These are phyloP conservation scores for Zaprionus inermis DNA, from an alignment of 1,140 invertebrate genomes.

Conservation along the genomic window DNA sequence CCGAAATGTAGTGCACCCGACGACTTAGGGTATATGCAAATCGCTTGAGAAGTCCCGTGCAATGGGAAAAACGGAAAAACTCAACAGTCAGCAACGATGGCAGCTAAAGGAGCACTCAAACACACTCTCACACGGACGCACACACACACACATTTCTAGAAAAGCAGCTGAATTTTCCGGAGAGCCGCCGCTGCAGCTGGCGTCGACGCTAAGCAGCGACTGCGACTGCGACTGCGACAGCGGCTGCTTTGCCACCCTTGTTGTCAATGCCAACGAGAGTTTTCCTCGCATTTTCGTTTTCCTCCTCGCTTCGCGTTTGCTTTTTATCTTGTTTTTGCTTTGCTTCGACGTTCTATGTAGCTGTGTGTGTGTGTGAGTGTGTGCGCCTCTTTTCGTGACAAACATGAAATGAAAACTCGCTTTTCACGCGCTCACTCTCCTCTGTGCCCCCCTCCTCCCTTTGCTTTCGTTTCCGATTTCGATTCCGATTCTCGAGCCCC, in stretches of 20 bases:
- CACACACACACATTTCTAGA: slow-evolving; percentile 1
- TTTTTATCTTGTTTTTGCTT: slow-evolving; percentile 18
- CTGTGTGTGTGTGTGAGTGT: background rate
- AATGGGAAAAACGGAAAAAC: slow-evolving; percentile 19
- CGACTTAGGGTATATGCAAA: slow-evolving; percentile 8
- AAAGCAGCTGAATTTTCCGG: slow-evolving; percentile 51
- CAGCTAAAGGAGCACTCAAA: slow-evolving; percentile 12
- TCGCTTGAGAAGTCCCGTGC: slow-evolving; percentile 8
- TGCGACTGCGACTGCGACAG: background rate
- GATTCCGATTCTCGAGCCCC: background rate
- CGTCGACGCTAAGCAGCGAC: background rate
- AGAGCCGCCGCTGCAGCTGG: slow-evolving; percentile 5
- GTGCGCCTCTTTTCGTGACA: slow-evolving; percentile 21
- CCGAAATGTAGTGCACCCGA: too few relatives aligned
- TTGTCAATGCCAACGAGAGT: slow-evolving; percentile 27
- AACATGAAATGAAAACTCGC: slow-evolving; percentile 42
- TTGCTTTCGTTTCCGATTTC: background rate
- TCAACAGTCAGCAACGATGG: slow-evolving; percentile 16
- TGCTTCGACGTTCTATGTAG: background rate
- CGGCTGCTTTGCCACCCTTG: slow-evolving; percentile 35
- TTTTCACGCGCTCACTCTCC: slow-evolving; percentile 26
- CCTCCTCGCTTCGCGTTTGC: slow-evolving; percentile 17
- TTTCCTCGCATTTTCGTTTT: slow-evolving; percentile 38
- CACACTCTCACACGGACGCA: slow-evolving; percentile 9
- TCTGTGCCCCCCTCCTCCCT: background rate